A percentile compares a stretch with the other conserved stretches of the same genome.
These are phyloP conservation scores for Calephelis nemesis DNA, from an alignment of 1,140 invertebrate species.

Conservation along the genomic window DNA sequence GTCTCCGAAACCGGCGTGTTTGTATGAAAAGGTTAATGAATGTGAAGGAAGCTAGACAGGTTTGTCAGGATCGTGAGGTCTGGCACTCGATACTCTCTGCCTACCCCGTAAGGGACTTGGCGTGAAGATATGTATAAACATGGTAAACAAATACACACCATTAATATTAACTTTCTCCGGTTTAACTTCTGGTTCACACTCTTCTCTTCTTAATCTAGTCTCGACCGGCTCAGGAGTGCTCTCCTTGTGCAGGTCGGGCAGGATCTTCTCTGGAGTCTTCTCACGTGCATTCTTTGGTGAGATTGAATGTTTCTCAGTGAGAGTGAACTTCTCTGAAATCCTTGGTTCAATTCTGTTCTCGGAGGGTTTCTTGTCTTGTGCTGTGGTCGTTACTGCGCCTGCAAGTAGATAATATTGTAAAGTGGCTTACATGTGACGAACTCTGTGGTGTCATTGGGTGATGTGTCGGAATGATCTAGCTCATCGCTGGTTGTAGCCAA, in stretches of 20 bases:
- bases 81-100: too few relatives aligned
- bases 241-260: neutral
- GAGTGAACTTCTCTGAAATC: slow-evolving; percentile 17
- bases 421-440: too few relatives aligned
- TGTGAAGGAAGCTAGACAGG: too few relatives aligned
- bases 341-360: slow-evolving; percentile 22
- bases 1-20: too few relatives aligned
- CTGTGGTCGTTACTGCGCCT: slow-evolving; percentile 53
- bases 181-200: slow-evolving; percentile 23
- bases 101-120: too few relatives aligned
- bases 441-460: too few relatives aligned
- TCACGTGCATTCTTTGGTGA: slow-evolving; percentile 31
- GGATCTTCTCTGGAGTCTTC: slow-evolving; percentile 25
- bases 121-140: too few relatives aligned
- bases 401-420: slow-evolving; percentile 14
- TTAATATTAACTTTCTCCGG: slow-evolving; percentile 57
- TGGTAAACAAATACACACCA: slow-evolving; percentile 34
- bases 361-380: slow-evolving; percentile 32
- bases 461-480: too few relatives aligned
- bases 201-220: slow-evolving; percentile 25
- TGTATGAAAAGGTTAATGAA: too few relatives aligned
- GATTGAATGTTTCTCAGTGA: slow-evolving; percentile 23
- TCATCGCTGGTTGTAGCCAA: too few relatives aligned
- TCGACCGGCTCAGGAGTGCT: neutral
- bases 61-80: too few relatives aligned